A percentile compares a stretch with the other conserved stretches of the same genome.
These are phyloP conservation scores for Phrixothrix hirtus DNA, from an alignment of 2,888 invertebrate genomes.

Conservation along the genomic window DNA sequence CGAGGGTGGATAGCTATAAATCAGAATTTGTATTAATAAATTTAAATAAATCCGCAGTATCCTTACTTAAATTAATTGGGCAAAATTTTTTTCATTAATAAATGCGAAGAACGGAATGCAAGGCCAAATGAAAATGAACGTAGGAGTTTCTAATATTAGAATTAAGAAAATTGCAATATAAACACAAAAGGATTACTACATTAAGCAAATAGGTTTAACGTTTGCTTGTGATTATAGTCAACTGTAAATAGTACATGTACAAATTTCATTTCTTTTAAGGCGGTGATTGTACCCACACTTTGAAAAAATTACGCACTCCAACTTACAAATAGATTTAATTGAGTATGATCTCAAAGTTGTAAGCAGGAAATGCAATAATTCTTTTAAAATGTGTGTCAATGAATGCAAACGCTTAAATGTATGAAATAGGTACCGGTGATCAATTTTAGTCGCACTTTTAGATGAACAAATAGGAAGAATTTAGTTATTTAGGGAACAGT, in stretches of 20 bases:
- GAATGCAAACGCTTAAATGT: too few relatives aligned
- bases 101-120: not conserved
- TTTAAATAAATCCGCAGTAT: too few relatives aligned
- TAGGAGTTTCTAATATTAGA: not conserved
- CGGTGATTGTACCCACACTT: not conserved
- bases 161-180: not conserved
- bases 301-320: not conserved
- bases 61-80: too few relatives aligned
- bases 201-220: not conserved
- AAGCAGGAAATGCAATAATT: conserved; percentile 8
- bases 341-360: conserved; percentile 4
- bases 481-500: too few relatives aligned
- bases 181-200: not conserved
- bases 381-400: too few relatives aligned
- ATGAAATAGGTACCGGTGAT: too few relatives aligned
- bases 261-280: not conserved
- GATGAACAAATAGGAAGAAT: too few relatives aligned
- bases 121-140: not conserved
- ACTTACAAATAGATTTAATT: conserved; percentile 7
- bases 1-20: too few relatives aligned
- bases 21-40: not conserved
- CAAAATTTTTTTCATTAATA: too few relatives aligned
- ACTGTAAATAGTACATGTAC: not conserved
- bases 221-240: not conserved
- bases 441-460: too few relatives aligned